These are phyloP conservation scores for Paramormyrops kingsleyae DNA, from an alignment of 2,113 vertebrate genomes.

Conservation along the genomic window DNA sequence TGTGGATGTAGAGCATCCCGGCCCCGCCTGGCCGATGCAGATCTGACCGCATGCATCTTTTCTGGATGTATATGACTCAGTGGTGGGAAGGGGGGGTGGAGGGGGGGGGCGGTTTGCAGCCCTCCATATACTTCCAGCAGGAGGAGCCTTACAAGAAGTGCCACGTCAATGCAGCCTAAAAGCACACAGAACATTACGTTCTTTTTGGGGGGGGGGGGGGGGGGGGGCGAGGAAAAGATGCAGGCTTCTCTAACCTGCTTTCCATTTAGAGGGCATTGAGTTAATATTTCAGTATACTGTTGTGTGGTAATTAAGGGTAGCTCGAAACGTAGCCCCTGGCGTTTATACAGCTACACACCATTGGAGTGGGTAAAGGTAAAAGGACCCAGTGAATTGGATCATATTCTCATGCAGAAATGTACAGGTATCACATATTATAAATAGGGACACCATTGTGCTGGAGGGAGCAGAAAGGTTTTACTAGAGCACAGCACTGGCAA, in stretches of 20 bases:
- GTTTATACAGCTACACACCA: neutral
- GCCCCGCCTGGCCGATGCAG: neutral
- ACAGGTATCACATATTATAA: neutral
- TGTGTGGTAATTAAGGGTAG: neutral
- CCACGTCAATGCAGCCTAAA: neutral
- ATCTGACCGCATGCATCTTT: neutral
- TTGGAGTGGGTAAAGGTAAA: neutral
- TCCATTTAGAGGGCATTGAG: neutral
- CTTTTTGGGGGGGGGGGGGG: neutral
- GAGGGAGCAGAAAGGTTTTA: neutral
- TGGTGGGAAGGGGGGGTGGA: neutral
- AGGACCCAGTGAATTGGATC: neutral
- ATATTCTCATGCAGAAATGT: neutral
- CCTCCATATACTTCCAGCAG: neutral
- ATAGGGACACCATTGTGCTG: neutral
- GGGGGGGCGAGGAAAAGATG: neutral
- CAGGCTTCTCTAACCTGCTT: neutral
- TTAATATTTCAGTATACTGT: neutral
- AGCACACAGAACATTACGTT: neutral
- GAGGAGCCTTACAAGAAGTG: neutral
- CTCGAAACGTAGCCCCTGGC: neutral
- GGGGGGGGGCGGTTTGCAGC: neutral
- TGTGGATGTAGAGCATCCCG: neutral
- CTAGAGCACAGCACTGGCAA: neutral
- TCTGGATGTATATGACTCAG: neutral